Evolutionary conservation across 2,113 vertebrate genomes (phyloP).

Genomic region (Neolamprologus modestus): DNA sequence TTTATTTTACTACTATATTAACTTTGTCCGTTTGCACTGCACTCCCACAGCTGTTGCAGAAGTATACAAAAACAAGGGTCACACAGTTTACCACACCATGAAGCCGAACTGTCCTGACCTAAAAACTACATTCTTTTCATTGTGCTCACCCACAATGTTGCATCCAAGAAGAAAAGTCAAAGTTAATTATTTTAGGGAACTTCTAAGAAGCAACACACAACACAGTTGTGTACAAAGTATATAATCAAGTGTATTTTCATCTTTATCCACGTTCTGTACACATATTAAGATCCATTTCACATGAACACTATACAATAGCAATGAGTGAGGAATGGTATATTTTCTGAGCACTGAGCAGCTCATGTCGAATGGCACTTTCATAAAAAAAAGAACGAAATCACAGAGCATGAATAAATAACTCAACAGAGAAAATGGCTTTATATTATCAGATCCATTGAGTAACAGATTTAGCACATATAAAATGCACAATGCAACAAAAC

Average conservation of each 20-base stretch:
- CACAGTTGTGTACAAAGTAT: slow-evolving; percentile 78
- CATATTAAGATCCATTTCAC: slow-evolving; percentile 81
- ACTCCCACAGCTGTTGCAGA: neutral
- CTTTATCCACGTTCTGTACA: slow-evolving; percentile 83
- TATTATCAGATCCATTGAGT: slow-evolving; percentile 55
- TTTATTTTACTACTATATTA: neutral
- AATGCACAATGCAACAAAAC: slow-evolving; percentile 58
- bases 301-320: slow-evolving; percentile 85
- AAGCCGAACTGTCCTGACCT: neutral
- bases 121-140: neutral
- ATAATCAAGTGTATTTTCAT: slow-evolving; percentile 85
- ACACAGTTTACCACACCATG: neutral
- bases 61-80: neutral
- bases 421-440: slow-evolving; percentile 65
- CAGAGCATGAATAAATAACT: slow-evolving; percentile 59
- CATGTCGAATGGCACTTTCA: slow-evolving; percentile 75
- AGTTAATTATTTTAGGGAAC: neutral
- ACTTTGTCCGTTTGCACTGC: neutral
- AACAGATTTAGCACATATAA: slow-evolving; percentile 66
- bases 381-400: slow-evolving; percentile 65
- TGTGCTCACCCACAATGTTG: neutral
- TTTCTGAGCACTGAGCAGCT: slow-evolving; percentile 68
- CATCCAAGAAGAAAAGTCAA: neutral
- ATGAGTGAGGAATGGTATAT: slow-evolving; percentile 80
- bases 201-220: slow-evolving; percentile 47